Percentiles rank a stretch among this genome's conserved stretches.
These are phyloP conservation scores for Microtus ochrogaster DNA, from an alignment of 2,113 vertebrate genomes.

Conservation along the genomic window DNA sequence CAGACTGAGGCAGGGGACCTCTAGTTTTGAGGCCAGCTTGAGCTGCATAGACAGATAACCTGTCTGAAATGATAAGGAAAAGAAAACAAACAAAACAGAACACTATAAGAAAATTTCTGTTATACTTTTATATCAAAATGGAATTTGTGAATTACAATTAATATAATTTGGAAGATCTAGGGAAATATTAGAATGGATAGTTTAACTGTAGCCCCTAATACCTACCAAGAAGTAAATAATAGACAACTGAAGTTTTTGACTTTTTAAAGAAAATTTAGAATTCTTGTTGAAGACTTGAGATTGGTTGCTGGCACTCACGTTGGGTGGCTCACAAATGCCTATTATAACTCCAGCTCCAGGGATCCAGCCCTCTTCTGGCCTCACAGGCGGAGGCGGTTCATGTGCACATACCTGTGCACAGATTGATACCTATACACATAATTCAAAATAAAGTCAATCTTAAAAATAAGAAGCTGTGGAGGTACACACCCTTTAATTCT, in stretches of 20 bases:
- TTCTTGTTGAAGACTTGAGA: neutral
- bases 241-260: neutral
- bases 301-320: neutral
- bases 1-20: neutral
- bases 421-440: neutral
- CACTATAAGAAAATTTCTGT: neutral
- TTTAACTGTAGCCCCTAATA: neutral
- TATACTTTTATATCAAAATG: constrained; percentile 39
- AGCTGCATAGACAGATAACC: neutral
- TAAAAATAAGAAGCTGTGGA: neutral
- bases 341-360: neutral
- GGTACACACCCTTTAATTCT: neutral
- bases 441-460: neutral
- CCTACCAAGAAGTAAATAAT: constrained; percentile 17
- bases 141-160: neutral
- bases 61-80: neutral
- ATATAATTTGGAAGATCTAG: neutral
- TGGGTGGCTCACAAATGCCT: neutral
- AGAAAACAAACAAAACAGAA: neutral
- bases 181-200: neutral
- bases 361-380: neutral
- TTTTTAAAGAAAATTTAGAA: neutral
- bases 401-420: neutral
- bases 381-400: neutral
- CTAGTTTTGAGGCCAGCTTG: neutral